Evolutionary conservation across 2,113 vertebrate genomes (phyloP).

Genomic region (Malaclemys terrapin): DNA sequence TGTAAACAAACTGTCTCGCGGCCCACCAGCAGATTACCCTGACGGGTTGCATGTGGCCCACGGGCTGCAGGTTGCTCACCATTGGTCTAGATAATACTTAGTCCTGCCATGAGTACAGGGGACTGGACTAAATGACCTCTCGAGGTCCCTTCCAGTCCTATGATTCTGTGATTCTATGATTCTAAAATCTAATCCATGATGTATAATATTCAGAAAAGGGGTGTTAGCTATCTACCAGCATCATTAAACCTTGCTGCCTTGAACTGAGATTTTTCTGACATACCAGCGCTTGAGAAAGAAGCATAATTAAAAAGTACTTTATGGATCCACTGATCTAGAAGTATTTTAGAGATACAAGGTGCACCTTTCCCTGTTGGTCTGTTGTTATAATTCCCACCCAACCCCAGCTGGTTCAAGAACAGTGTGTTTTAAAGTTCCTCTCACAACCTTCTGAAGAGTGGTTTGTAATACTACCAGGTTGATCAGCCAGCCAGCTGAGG

Average conservation of each 20-base stretch:
- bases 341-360: background rate
- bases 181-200: too few species aligned
- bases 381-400: background rate
- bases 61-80: too few species aligned
- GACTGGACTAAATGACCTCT: too few species aligned
- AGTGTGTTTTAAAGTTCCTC: background rate
- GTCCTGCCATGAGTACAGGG: too few species aligned
- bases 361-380: background rate
- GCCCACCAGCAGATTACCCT: too few species aligned
- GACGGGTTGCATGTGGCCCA: too few species aligned
- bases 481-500: slow-evolving; percentile 27
- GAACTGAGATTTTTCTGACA: background rate
- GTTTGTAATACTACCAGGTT: background rate
- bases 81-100: too few species aligned
- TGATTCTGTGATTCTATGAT: too few species aligned
- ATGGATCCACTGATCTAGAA: background rate
- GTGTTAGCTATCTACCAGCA: rapidly evolving
- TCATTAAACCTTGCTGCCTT: background rate
- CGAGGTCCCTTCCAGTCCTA: too few species aligned
- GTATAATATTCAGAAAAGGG: background rate
- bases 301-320: background rate
- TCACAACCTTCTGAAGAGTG: background rate
- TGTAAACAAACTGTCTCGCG: too few species aligned
- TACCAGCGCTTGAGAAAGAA: rapidly evolving
- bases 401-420: background rate